phyloP scores from a whole-genome alignment of 1,140 invertebrate genomes.

The Tetraneura akinire region DNA sequence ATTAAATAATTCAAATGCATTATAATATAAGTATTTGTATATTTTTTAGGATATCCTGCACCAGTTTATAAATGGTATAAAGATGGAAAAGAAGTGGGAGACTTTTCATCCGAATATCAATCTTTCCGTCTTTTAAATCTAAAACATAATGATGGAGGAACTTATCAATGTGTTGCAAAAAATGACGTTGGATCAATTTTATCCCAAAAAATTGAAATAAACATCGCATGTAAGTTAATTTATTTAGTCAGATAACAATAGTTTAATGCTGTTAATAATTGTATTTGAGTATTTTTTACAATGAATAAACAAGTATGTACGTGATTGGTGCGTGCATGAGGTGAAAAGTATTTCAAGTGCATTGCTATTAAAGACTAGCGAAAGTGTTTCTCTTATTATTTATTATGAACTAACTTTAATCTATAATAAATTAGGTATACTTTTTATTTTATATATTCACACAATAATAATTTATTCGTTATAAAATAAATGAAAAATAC shows the following conservation, averaged over 20 bases:
- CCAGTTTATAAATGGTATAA: slow-evolving; percentile 88
- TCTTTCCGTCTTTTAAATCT: slow-evolving; percentile 82
- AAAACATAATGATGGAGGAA: slow-evolving; percentile 76
- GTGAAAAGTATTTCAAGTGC: slow-evolving; percentile 21
- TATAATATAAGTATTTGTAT: too few relatives aligned
- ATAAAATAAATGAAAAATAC: too few relatives aligned
- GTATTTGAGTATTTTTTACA: background rate
- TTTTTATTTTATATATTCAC: background rate
- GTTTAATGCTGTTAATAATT: background rate
- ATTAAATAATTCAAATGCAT: too few relatives aligned
- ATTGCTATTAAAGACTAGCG: background rate
- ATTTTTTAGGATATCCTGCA: slow-evolving; percentile 75
- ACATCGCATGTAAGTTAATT: slow-evolving; percentile 80
- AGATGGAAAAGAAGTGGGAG: slow-evolving; percentile 74
- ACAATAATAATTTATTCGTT: background rate
- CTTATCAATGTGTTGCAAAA: slow-evolving; percentile 86
- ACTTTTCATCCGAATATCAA: slow-evolving; percentile 69
- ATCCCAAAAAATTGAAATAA: slow-evolving; percentile 82
- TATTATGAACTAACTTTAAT: background rate
- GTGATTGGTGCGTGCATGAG: background rate
- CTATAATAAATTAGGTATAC: too few relatives aligned
- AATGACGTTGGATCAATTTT: slow-evolving; percentile 89
- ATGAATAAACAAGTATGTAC: background rate
- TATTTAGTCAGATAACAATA: background rate
- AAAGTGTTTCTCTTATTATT: slow-evolving; percentile 19